Evolutionary conservation across 2,797 vertebrate species (phyloP), one percentile per base, ranked within the genome.

Genomic region (Percopsis omiscomaycus): DNA sequence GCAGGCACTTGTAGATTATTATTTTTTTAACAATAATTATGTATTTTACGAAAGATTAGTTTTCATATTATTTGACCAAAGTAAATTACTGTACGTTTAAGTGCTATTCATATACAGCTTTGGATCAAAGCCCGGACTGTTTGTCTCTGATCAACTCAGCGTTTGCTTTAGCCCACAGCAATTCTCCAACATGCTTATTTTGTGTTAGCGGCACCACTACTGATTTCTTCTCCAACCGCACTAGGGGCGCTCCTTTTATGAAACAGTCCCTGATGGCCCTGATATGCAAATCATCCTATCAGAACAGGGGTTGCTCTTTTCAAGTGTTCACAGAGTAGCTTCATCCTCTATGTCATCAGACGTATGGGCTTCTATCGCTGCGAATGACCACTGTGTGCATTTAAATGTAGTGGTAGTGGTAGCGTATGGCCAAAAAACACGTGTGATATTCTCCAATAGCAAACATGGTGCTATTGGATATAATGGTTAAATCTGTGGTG

Each of bases 181-280:
- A 15, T 50, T 11, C 16, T 28, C 42, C 15, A 22, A 50, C n/a
- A 32, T 6, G 44, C 44, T 57, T 46, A 16, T 47, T 71, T 46
- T 37, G 29, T 52, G 46, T 55, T 3, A 9, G 22, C 51, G 65
- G 57, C 58, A 27, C 64, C 12, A 22, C 16, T 14, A 47, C 57
- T 69, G 53, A 74, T 48, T 55, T 65, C 49, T 77, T 72, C 70
- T 78, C 71, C 69, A 50, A 61, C 75, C 84, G 83, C 73, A 71
- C 52, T 32, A n/a, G 81, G 37, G 78, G 75, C 50, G 61, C 77
- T 84, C 54, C 68, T 47, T 16, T 78, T 74, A 59, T 66, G 55
- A 62, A 29, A 27, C 69, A 45, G 47, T n/a, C 22, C 50, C 45
- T 14, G 22, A 50, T 16, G 51, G 55, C 55, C 55, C 58, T 62